These are phyloP conservation scores for Remorina albescens DNA, from an alignment of 2,797 vertebrate species.

Conservation along the genomic window DNA sequence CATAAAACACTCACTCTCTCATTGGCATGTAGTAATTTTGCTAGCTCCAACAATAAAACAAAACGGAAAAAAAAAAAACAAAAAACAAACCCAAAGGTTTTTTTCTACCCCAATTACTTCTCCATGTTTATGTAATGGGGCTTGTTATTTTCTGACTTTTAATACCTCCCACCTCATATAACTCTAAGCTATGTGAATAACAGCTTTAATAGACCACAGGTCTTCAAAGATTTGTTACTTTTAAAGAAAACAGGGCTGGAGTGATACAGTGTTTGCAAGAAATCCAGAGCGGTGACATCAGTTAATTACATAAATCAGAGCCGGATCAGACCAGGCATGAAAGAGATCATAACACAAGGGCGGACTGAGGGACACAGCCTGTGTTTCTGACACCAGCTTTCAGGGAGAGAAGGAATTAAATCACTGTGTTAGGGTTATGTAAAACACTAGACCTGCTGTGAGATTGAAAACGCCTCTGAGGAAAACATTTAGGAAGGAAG, in stretches of 20 bases:
- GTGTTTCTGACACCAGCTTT: constrained; percentile 64
- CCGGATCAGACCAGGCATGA: constrained; percentile 53
- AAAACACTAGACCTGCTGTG: constrained; percentile 56
- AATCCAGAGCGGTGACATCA: constrained; percentile 72
- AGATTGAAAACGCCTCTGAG: constrained; percentile 35
- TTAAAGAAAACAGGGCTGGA: constrained; percentile 51
- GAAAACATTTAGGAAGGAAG: constrained; percentile 22
- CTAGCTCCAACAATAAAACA: constrained; percentile 65
- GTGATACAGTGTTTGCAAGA: constrained; percentile 50
- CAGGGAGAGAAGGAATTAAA: constrained; percentile 55
- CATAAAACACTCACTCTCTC: constrained; percentile 71
- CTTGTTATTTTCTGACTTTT: constrained; percentile 74
- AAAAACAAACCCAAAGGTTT: too few relatives aligned
- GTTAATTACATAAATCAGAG: constrained; percentile 74
- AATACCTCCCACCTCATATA: constrained; percentile 53
- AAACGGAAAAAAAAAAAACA: too few relatives aligned
- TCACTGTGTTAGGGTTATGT: constrained; percentile 64
- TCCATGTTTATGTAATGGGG: constrained; percentile 72
- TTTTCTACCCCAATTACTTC: constrained; percentile 67
- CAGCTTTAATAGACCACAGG: constrained; percentile 57
- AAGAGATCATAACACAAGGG: constrained; percentile 72
- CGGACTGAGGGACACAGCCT: constrained; percentile 52
- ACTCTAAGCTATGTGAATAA: constrained; percentile 66
- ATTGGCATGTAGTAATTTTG: constrained; percentile 72
- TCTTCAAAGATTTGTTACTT: constrained; percentile 63